These are phyloP conservation scores for Paedocypris sp. DNA, from an alignment of 2,113 vertebrate species.

Conservation along the genomic window DNA sequence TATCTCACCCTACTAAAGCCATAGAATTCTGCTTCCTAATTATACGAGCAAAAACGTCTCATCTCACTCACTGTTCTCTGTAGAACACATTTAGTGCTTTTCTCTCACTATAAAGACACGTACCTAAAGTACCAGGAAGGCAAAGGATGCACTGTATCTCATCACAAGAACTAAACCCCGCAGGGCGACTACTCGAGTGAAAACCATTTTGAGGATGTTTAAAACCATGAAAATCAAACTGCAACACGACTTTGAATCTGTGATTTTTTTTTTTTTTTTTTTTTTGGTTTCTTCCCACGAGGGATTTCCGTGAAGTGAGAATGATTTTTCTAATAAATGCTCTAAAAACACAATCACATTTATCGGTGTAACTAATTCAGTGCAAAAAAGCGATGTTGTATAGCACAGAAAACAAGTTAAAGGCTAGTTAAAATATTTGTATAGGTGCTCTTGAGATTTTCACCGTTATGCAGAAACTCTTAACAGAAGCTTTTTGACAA, in stretches of 20 bases:
- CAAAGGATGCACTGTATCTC: too few relatives aligned
- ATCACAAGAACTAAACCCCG: neutral
- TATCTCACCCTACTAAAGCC: constrained; percentile 15
- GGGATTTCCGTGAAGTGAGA: neutral
- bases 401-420: too few relatives aligned
- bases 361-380: neutral
- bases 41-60: constrained; percentile 32
- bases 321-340: neutral
- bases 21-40: constrained; percentile 35
- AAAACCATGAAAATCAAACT: neutral
- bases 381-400: too few relatives aligned
- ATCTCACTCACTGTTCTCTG: constrained; percentile 13
- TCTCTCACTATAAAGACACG: neutral
- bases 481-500: too few relatives aligned
- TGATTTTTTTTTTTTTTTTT: neutral
- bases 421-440: too few relatives aligned
- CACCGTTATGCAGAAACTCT: too few relatives aligned
- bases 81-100: constrained; percentile 12
- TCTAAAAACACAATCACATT: neutral
- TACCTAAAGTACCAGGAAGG: too few relatives aligned
- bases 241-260: neutral
- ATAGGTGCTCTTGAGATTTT: too few relatives aligned
- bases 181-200: neutral
- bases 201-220: neutral
- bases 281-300: neutral